These are phyloP conservation scores for Neoascia interrupta DNA, from an alignment of 2,888 invertebrate species.

Conservation along the genomic window DNA sequence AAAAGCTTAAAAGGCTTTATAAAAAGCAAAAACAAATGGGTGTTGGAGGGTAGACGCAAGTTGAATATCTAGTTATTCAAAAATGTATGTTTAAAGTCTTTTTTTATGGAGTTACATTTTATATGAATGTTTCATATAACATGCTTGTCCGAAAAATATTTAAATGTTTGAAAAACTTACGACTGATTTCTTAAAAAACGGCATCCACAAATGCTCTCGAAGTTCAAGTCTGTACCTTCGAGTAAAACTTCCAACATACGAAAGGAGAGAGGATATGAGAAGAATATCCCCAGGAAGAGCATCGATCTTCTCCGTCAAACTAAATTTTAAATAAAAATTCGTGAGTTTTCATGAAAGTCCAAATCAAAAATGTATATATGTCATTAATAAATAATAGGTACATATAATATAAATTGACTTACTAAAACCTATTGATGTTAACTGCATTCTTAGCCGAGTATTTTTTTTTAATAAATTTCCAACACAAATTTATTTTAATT, in stretches of 20 bases:
- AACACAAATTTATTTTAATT: no score
- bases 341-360: conserved; percentile 11
- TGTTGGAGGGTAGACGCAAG: no score
- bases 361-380: neutral
- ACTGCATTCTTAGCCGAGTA: no score
- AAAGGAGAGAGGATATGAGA: conserved; percentile 94
- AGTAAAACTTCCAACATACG: conserved; percentile 97
- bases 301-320: conserved; percentile 86
- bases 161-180: conserved; percentile 77
- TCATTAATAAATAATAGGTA: no score
- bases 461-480: no score
- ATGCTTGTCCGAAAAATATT: neutral
- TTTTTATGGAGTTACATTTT: no score
- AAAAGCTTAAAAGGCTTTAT: no score
- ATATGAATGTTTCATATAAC: neutral
- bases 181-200: conserved; percentile 86
- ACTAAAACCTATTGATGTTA: no score
- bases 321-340: no score
- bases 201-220: conserved; percentile 90
- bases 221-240: conserved; percentile 90
- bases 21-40: no score
- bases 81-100: no score
- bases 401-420: neutral
- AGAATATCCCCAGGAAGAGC: conserved; percentile 96
- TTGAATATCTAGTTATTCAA: no score